Evolutionary conservation across 1,140 invertebrate genomes (phyloP).

Genomic region (Drosophila suzukii): DNA sequence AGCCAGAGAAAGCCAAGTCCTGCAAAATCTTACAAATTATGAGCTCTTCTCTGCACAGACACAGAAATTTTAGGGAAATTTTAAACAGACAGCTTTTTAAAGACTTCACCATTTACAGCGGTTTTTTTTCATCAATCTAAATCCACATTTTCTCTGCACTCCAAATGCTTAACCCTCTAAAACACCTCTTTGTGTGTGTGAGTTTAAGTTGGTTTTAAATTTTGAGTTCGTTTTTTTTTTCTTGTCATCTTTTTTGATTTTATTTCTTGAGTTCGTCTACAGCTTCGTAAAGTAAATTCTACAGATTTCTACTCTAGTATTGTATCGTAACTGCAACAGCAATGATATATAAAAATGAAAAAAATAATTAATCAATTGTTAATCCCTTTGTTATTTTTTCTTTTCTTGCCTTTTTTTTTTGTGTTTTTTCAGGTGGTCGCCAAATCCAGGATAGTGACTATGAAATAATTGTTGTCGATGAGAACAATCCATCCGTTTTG

Average conservation of each 20-base stretch:
- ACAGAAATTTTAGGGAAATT: background rate
- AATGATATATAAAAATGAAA: constrained; percentile 5
- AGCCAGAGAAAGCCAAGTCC: constrained; percentile 24
- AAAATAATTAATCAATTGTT: constrained; percentile 1
- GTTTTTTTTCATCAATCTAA: no score
- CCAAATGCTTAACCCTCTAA: constrained; percentile 7
- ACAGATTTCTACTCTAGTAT: constrained; percentile 48
- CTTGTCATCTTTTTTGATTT: background rate
- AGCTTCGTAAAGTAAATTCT: constrained; percentile 51
- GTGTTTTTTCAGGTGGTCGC: constrained; percentile 81
- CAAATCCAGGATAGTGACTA: constrained; percentile 91
- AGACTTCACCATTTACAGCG: background rate
- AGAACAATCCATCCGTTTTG: constrained; percentile 93
- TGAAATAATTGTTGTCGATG: constrained; percentile 95
- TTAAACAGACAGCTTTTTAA: background rate
- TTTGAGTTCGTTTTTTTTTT: background rate
- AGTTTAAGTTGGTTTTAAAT: background rate
- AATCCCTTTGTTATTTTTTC: background rate
- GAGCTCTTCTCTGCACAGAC: constrained; percentile 5
- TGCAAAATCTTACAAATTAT: constrained; percentile 52
- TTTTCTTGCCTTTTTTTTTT: background rate
- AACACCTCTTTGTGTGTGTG: constrained; percentile 34
- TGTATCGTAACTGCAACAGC: constrained; percentile 43
- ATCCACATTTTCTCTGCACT: background rate
- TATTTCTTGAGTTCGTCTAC: constrained; percentile 16